Base-by-base conservation (phyloP, 2,113 vertebrate species). In the Porphyrio hochstetteri region DNA sequence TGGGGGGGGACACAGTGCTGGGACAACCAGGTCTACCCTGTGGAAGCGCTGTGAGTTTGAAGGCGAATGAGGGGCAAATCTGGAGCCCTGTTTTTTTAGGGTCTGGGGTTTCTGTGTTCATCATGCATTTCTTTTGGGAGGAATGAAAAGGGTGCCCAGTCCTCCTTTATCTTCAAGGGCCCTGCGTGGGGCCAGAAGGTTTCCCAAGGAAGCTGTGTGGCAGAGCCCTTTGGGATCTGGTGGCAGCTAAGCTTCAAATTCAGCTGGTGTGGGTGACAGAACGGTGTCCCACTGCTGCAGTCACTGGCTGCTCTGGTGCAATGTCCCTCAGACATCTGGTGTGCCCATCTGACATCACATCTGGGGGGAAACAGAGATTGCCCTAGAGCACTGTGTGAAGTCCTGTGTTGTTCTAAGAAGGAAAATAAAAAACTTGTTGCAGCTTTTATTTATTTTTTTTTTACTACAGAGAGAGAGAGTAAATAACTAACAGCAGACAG, bases 401-500 rank as follows among this genome's bases (percentile, higher is more conserved):
- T 67, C 83, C 75, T 63, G 16, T 46, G 38, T 75, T 96, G 64
- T 87, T 96, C 76, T 82, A 16, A 78, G n/a, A 93, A 92, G 42
- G 27, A 92, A 80, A 91, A 48, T 38, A 6, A 59, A 87, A 80
- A 78, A 23, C 12, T 70, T 88, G 12, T 93, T 77, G 52, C 2
- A 6, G 14, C 7, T 36, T 78, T 75, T 19, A 46, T 50, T 84
- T 20, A 55, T 80, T 75, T 85, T 48, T 25, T 53, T 44, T 61
- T 86, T 74, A 7, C 44, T 67, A 64, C 46, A 71, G 24, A 86
- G 48, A 57, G 82, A 92, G 60, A 52, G 55, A 52, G 85, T 95
- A 96, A 98, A 96, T 96, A 96, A 76, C 86, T 96, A 87, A 95
- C 89, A 95, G 80, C 93, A 93, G 79, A 95, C 78, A 93, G 61